These are phyloP conservation scores for Leptinotarsa defecta DNA, from an alignment of 1,140 invertebrate genomes.

Conservation along the genomic window DNA sequence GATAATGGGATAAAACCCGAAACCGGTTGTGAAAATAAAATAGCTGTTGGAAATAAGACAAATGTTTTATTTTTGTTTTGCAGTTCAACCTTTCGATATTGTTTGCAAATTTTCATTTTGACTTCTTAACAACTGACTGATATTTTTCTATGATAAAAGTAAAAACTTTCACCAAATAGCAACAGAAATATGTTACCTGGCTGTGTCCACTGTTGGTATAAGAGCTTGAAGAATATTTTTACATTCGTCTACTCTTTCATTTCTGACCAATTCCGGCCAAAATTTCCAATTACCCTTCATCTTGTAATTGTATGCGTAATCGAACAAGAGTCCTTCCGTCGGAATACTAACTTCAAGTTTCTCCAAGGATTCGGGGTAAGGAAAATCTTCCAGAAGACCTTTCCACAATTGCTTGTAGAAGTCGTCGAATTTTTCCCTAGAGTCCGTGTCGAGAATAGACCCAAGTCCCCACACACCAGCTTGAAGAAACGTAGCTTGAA, in stretches of 20 bases:
- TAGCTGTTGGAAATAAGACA: no score
- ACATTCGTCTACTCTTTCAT: constrained; percentile 63
- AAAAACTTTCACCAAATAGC: no score
- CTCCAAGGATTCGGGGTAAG: constrained; percentile 68
- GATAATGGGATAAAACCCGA: no score
- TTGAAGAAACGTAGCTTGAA: constrained; percentile 78
- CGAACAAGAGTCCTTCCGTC: constrained; percentile 73
- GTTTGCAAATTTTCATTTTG: no score
- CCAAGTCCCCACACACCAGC: constrained; percentile 77
- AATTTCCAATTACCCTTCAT: constrained; percentile 76
- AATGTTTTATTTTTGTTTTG: no score
- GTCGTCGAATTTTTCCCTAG: constrained; percentile 75
- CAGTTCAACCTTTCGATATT: no score
- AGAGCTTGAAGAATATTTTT: constrained; percentile 76
- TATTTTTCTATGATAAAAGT: no score
- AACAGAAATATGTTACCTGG: constrained; percentile 64
- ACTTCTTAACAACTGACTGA: no score
- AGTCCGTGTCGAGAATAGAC: constrained; percentile 74
- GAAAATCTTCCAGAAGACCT: constrained; percentile 61
- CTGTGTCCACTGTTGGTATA: constrained; percentile 84
- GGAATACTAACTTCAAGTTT: constrained; percentile 76
- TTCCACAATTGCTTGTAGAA: constrained; percentile 65
- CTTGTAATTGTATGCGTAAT: constrained; percentile 77
- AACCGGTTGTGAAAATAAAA: no score
- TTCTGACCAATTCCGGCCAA: constrained; percentile 68